Conservation (phyloP, 92 coral and sea anemone species). For the Pocillopora grandis region DNA sequence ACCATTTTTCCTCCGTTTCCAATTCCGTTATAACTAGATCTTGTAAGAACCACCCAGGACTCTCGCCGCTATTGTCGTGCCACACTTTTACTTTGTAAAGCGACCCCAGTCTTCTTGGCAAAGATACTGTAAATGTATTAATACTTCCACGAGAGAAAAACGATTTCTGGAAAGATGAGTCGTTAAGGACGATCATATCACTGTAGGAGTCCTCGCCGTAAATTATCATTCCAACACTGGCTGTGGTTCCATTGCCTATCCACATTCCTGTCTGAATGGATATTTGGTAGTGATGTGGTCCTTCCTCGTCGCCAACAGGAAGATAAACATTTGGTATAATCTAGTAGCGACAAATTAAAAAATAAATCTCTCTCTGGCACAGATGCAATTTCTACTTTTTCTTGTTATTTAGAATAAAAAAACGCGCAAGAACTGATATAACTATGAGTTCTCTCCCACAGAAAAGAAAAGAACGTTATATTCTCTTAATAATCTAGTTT, state of each 20-base stretch:
- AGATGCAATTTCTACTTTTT: no score
- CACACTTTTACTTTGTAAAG: slow-evolving; percentile 74
- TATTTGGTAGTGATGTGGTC: slow-evolving; percentile 53
- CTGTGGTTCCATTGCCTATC: slow-evolving; percentile 83
- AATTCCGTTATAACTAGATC: slow-evolving; percentile 65
- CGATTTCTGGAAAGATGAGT: slow-evolving; percentile 23
- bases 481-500: no score
- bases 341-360: not conserved
- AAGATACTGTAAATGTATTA: slow-evolving; percentile 69
- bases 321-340: slow-evolving; percentile 29
- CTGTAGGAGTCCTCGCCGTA: slow-evolving; percentile 76
- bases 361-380: not conserved
- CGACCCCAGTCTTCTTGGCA: slow-evolving; percentile 67
- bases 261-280: slow-evolving; percentile 81
- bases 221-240: slow-evolving; percentile 74
- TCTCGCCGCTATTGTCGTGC: slow-evolving; percentile 83
- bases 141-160: slow-evolving; percentile 81
- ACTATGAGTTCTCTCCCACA: no score
- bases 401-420: no score
- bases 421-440: no score
- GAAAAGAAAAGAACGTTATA: no score
- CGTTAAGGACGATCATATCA: slow-evolving; percentile 59
- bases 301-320: slow-evolving; percentile 35
- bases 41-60: slow-evolving; percentile 83
- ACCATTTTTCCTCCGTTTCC: slow-evolving; percentile 49